phyloP scores from a whole-genome alignment of 2,113 vertebrate genomes.

The Tamias sibiricus region DNA sequence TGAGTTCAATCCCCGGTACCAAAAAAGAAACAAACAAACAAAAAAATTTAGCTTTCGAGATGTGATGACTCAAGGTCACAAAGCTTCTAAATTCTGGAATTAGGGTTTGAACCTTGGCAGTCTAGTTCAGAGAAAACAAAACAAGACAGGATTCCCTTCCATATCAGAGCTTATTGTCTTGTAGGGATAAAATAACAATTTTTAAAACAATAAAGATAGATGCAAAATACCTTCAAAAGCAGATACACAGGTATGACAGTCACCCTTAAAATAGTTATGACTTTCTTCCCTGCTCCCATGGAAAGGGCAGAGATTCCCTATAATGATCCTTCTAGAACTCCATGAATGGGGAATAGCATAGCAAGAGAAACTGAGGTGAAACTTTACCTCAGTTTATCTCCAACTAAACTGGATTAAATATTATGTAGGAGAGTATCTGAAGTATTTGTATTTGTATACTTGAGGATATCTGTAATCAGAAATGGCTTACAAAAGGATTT shows the following conservation, averaged over 20 bases:
- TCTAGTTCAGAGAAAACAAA: not conserved
- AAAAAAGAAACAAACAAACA: too few relatives aligned
- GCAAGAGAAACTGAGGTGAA: not conserved
- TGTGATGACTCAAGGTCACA: not conserved
- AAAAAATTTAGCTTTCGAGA: not conserved
- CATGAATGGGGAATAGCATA: not conserved
- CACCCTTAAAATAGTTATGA: not conserved
- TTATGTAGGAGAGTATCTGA: too few relatives aligned
- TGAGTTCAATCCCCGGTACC: too few relatives aligned
- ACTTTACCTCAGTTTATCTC: not conserved
- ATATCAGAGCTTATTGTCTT: not conserved
- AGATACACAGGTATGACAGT: not conserved
- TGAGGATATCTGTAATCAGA: not conserved
- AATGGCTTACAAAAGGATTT: conserved; percentile 9
- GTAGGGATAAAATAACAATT: not conserved
- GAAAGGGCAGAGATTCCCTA: not conserved
- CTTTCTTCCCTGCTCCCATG: not conserved
- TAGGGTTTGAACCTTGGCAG: not conserved
- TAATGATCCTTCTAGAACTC: not conserved
- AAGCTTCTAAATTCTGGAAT: not conserved
- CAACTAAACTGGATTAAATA: not conserved
- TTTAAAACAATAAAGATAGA: not conserved
- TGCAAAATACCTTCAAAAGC: not conserved
- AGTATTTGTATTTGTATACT: not conserved
- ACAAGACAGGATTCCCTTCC: not conserved